phyloP scores from a whole-genome alignment of 2,888 invertebrate genomes.

The Geotrupes spiniger region DNA sequence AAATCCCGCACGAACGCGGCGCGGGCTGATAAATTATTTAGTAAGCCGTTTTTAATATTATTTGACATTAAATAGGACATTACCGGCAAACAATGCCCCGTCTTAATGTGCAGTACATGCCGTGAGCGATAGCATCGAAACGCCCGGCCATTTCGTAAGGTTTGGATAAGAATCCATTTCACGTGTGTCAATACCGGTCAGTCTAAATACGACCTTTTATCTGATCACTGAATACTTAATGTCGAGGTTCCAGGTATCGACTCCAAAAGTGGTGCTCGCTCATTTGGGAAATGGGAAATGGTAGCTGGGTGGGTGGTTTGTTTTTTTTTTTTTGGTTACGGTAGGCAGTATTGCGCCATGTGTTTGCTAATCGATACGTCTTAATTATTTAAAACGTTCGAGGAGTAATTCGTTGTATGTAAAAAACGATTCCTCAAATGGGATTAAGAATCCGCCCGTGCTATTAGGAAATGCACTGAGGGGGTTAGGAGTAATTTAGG shows the following conservation, averaged over 20 bases:
- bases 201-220: slow-evolving; percentile 27
- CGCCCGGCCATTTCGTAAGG: slow-evolving; percentile 30
- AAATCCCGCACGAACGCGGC: slow-evolving; percentile 28
- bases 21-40: slow-evolving; percentile 48
- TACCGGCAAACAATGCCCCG: slow-evolving; percentile 37
- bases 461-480: too few relatives aligned
- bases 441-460: too few relatives aligned
- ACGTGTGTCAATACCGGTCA: slow-evolving; percentile 32
- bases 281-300: too few relatives aligned
- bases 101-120: slow-evolving; percentile 41
- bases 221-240: slow-evolving; percentile 36
- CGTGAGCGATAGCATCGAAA: slow-evolving; percentile 32
- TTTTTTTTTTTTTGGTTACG: too few relatives aligned
- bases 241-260: slow-evolving; percentile 9
- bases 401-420: too few relatives aligned
- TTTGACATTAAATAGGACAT: slow-evolving; percentile 38
- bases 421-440: too few relatives aligned
- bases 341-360: too few relatives aligned
- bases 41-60: slow-evolving; percentile 48
- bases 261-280: too few relatives aligned
- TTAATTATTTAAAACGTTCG: too few relatives aligned
- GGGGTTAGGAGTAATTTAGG: too few relatives aligned
- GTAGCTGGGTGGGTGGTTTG: too few relatives aligned
- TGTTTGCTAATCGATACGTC: too few relatives aligned
- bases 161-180: slow-evolving; percentile 35